Conservation (phyloP, 2,888 invertebrate species). For the Acanthosepion lycidas region DNA sequence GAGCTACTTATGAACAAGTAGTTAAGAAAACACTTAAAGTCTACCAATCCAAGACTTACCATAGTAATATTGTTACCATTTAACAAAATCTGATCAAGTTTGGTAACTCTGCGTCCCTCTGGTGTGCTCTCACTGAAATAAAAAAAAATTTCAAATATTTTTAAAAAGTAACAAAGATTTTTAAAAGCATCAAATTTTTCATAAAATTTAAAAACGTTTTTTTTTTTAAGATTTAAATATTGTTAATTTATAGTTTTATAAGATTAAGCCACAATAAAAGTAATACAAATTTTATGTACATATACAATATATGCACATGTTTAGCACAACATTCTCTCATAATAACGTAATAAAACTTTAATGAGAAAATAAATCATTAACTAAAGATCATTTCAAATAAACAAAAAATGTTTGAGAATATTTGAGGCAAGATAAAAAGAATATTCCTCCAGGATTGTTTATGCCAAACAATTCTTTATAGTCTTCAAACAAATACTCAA, state of each 20-base stretch:
- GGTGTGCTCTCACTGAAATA: slow-evolving; percentile 88
- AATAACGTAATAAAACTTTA: too few species aligned
- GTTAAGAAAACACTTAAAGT: not conserved
- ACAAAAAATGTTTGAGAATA: too few species aligned
- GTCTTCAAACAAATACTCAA: too few species aligned
- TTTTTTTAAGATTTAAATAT: not conserved
- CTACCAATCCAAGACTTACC: slow-evolving; percentile 78
- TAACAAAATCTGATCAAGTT: slow-evolving; percentile 95
- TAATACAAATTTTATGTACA: not conserved
- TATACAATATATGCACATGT: not conserved
- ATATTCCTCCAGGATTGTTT: too few species aligned
- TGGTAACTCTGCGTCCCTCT: slow-evolving; percentile 92
- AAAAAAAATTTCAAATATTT: not conserved
- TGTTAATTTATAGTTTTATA: not conserved
- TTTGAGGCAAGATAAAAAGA: too few species aligned
- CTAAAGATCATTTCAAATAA: too few species aligned
- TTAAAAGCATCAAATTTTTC: not conserved
- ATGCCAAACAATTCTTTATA: too few species aligned
- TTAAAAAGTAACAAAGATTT: not conserved
- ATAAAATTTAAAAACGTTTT: not conserved
- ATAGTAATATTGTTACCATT: slow-evolving; percentile 99
- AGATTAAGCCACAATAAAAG: not conserved
- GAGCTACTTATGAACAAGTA: too few species aligned
- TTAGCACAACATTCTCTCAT: too few species aligned
- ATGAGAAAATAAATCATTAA: too few species aligned